Evolutionary conservation across 64 coral and sea anemone species (phyloP).

Genomic region (Actinia equina): DNA sequence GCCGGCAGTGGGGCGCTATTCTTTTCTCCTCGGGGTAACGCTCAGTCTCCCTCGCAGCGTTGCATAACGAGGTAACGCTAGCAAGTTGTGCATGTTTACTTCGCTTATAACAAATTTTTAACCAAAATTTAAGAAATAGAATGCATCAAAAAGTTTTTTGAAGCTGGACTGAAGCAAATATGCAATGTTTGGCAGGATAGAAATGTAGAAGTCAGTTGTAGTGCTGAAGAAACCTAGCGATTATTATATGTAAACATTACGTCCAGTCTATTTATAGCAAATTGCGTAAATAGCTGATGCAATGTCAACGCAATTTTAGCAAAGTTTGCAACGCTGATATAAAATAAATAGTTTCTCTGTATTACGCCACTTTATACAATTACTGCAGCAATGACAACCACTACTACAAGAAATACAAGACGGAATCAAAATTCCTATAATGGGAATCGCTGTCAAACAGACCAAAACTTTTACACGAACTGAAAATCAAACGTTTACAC

Average conservation of each 20-base stretch:
- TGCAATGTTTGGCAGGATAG: too few relatives aligned
- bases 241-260: neutral
- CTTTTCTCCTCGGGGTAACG: too few relatives aligned
- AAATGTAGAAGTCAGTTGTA: too few relatives aligned
- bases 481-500: slow-evolving; percentile 12
- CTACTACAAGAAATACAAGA: neutral
- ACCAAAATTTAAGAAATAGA: too few relatives aligned
- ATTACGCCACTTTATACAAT: neutral
- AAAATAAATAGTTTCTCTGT: neutral
- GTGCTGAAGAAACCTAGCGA: too few relatives aligned
- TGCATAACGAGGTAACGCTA: too few relatives aligned
- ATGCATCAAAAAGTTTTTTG: too few relatives aligned
- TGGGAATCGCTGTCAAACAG: slow-evolving; percentile 20
- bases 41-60: too few relatives aligned
- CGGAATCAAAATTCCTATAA: neutral
- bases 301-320: neutral
- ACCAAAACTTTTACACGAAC: slow-evolving; percentile 37
- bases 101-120: too few relatives aligned
- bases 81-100: too few relatives aligned
- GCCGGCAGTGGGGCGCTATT: too few relatives aligned
- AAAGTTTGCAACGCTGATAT: neutral
- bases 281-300: neutral
- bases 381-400: neutral
- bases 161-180: too few relatives aligned
- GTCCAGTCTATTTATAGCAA: slow-evolving; percentile 8